Conservation (phyloP, 2,113 vertebrate species). For the Cygnus atratus region DNA sequence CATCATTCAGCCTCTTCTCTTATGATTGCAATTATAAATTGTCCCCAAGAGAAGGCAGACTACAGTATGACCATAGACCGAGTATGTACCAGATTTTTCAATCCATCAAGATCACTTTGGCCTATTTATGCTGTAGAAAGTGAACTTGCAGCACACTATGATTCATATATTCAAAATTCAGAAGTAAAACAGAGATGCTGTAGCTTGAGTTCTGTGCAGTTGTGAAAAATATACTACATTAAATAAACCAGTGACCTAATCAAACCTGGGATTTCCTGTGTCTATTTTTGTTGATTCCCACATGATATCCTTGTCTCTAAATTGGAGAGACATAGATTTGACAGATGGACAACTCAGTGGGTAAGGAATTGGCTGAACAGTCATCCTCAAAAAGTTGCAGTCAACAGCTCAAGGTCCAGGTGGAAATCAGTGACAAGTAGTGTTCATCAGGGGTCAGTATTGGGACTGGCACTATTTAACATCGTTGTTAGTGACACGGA, state of each 20-base stretch:
- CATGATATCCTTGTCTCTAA: too few relatives aligned
- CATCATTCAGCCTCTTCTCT: not conserved
- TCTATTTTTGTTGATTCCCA: not conserved
- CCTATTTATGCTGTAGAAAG: not conserved
- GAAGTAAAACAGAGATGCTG: not conserved
- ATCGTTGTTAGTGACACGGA: too few relatives aligned
- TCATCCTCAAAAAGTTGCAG: too few relatives aligned
- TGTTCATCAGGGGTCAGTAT: too few relatives aligned
- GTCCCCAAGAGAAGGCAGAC: not conserved
- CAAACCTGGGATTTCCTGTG: not conserved
- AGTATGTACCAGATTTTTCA: not conserved
- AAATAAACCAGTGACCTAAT: not conserved
- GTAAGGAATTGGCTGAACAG: too few relatives aligned
- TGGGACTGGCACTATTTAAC: too few relatives aligned
- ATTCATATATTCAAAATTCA: not conserved
- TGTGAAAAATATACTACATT: not conserved
- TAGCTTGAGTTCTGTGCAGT: not conserved
- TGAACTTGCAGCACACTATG: not conserved
- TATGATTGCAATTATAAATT: not conserved
- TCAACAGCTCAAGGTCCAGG: too few relatives aligned
- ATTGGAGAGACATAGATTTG: too few relatives aligned
- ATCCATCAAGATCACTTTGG: not conserved
- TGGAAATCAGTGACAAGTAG: too few relatives aligned
- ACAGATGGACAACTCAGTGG: too few relatives aligned
- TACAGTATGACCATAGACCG: not conserved